These are phyloP conservation scores for Lycodopsis pacificus DNA, from an alignment of 2,797 vertebrate species.

Conservation along the genomic window DNA sequence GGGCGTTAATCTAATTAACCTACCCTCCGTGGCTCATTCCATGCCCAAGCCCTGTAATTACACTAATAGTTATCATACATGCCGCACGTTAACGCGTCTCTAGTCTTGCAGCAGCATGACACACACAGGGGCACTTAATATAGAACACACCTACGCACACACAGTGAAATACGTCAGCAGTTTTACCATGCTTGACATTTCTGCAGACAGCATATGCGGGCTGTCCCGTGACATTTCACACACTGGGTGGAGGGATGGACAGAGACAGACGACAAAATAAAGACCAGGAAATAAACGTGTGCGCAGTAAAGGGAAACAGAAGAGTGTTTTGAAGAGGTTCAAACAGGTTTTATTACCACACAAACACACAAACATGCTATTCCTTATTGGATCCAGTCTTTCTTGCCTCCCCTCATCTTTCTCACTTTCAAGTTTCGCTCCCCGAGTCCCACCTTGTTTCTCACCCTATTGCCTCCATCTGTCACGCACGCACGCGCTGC, in stretches of 20 bases:
- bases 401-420: conserved; percentile 32
- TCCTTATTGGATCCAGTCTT: conserved; percentile 20
- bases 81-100: background rate
- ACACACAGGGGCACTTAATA: conserved; percentile 31
- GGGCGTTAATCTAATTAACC: background rate
- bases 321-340: conserved; percentile 9
- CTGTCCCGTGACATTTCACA: conserved; percentile 81
- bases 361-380: conserved; percentile 11
- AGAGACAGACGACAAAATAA: conserved; percentile 31
- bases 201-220: conserved; percentile 72
- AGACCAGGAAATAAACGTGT: conserved; percentile 13
- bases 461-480: conserved; percentile 65
- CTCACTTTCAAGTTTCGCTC: conserved; percentile 44
- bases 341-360: conserved; percentile 14
- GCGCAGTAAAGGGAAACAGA: background rate
- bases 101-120: conserved; percentile 1
- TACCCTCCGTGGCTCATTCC: background rate
- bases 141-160: conserved; percentile 19
- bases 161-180: conserved; percentile 45
- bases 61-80: background rate
- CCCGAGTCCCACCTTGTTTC: conserved; percentile 63
- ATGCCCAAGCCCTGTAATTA: background rate
- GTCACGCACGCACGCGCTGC: conserved; percentile 13
- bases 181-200: conserved; percentile 81
- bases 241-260: conserved; percentile 27